phyloP scores from a whole-genome alignment of 2,888 invertebrate species.

The Agriopis marginaria region DNA sequence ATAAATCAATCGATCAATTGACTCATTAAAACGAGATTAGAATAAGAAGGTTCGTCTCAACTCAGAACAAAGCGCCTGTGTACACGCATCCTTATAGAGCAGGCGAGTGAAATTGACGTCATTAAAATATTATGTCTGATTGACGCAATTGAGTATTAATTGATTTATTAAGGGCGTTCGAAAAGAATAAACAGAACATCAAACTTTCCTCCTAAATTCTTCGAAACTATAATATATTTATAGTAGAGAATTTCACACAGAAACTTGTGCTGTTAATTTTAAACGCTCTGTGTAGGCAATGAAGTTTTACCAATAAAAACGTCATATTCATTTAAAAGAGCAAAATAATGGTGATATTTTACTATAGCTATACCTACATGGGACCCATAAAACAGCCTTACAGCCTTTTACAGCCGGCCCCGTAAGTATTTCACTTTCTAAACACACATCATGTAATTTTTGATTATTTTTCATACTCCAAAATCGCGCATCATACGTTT shows the following conservation, averaged over 20 bases:
- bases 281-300: not conserved
- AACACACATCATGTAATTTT: no score
- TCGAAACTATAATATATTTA: not conserved
- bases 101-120: conserved; percentile 15
- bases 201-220: conserved; percentile 3
- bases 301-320: no score
- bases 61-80: conserved; percentile 23
- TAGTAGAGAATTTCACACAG: not conserved
- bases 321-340: no score
- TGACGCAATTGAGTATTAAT: conserved; percentile 14
- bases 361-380: no score
- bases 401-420: no score
- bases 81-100: not conserved
- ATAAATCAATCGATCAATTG: conserved; percentile 31
- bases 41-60: conserved; percentile 19
- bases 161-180: conserved; percentile 1
- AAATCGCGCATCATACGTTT: no score
- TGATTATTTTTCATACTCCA: no score
- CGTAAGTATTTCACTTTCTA: no score
- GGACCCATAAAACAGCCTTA: no score
- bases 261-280: not conserved
- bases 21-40: conserved; percentile 24
- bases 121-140: conserved; percentile 3
- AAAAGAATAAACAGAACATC: not conserved
- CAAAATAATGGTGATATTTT: no score